These are phyloP conservation scores for Ceyx cyanopectus DNA, from an alignment of 2,113 vertebrate genomes.

Conservation along the genomic window DNA sequence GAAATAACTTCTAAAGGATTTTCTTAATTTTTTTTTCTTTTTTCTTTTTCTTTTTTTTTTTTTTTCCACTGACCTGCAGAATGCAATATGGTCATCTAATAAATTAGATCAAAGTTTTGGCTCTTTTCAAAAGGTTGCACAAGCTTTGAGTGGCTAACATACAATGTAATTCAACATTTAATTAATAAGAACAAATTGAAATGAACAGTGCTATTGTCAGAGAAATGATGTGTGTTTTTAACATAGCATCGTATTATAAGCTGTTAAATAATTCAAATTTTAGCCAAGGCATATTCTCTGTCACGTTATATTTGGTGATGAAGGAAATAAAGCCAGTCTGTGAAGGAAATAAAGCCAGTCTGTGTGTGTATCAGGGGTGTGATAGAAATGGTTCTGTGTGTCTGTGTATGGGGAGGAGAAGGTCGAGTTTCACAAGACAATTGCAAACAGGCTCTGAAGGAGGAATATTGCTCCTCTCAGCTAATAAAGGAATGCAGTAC, in stretches of 20 bases:
- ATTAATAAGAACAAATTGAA: background rate
- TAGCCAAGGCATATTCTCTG: background rate
- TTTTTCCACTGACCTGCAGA: background rate
- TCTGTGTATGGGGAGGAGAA: background rate
- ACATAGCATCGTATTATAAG: fast-evolving
- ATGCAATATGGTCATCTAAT: background rate
- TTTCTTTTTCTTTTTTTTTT: background rate
- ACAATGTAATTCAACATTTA: background rate
- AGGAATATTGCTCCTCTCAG: background rate
- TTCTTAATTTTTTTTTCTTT: background rate
- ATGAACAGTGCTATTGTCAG: background rate
- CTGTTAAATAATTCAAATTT: background rate
- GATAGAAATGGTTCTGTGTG: background rate
- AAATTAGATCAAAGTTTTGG: background rate
- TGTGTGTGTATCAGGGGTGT: background rate
- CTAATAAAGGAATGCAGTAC: background rate
- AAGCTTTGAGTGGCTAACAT: background rate
- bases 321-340: background rate
- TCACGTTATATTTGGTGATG: background rate
- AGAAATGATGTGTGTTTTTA: background rate
- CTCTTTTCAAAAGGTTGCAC: background rate
- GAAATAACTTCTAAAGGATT: background rate
- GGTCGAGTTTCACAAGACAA: background rate
- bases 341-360: background rate
- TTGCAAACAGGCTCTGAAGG: background rate